Evolutionary conservation across 2,888 invertebrate species (phyloP).

Genomic region (Diogma glabrata): DNA sequence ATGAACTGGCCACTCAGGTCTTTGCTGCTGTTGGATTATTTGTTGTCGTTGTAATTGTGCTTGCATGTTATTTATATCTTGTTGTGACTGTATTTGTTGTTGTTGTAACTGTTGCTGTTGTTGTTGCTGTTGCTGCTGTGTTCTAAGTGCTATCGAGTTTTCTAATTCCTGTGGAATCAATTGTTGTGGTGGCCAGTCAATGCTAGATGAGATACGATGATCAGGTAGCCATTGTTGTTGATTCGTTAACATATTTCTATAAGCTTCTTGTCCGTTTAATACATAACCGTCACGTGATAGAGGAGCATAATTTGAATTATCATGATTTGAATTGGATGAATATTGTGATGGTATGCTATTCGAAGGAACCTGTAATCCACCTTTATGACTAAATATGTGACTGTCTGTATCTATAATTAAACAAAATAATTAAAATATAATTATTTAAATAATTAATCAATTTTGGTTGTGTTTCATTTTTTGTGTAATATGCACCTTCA

Average conservation of each 20-base stretch:
- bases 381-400: conserved; percentile 63
- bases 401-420: conserved; percentile 39
- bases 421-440: conserved; percentile 11
- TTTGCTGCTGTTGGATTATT: not conserved
- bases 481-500: too few relatives aligned
- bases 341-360: conserved; percentile 19
- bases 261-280: conserved; percentile 18
- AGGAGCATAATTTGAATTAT: conserved; percentile 22
- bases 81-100: conserved; percentile 10
- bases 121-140: conserved; percentile 20
- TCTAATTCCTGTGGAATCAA: not conserved
- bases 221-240: conserved; percentile 8
- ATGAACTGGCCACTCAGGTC: conserved; percentile 12
- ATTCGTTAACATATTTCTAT: conserved; percentile 16
- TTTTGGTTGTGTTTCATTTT: too few relatives aligned
- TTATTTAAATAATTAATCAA: too few relatives aligned
- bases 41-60: conserved; percentile 4
- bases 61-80: too few relatives aligned
- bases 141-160: not conserved
- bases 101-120: conserved; percentile 4
- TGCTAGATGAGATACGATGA: not conserved
- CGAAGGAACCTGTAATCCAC: conserved; percentile 45
- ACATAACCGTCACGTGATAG: conserved; percentile 29
- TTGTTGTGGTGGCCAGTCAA: conserved; percentile 10
- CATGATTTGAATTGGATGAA: conserved; percentile 12